Percentiles rank a stretch among this genome's conserved stretches.
These are phyloP conservation scores for Sinocyclocheilus anshuiensis DNA, from an alignment of 2,113 vertebrate genomes.

Conservation along the genomic window DNA sequence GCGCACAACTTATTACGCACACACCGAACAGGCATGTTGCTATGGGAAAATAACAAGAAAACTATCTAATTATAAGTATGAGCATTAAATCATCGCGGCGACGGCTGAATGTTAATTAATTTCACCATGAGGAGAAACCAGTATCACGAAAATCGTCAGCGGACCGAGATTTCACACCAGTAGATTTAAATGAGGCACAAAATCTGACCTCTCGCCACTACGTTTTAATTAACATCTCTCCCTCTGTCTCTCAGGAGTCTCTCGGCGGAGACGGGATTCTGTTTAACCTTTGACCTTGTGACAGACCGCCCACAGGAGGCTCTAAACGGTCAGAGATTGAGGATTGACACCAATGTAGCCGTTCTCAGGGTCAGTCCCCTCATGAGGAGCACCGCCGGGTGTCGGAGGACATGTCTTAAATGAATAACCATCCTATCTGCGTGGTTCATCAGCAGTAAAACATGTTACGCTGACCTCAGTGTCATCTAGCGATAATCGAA, in stretches of 20 bases:
- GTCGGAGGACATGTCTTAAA: slow-evolving; percentile 32
- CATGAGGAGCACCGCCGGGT: not conserved
- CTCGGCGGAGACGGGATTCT: not conserved
- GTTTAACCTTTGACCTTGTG: slow-evolving; percentile 50
- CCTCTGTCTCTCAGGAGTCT: not conserved
- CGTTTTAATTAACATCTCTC: slow-evolving; percentile 12
- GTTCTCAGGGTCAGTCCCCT: slow-evolving; percentile 23
- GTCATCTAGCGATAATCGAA: not conserved
- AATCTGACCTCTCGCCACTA: slow-evolving; percentile 13
- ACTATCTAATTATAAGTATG: slow-evolving; percentile 29
- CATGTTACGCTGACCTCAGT: slow-evolving; percentile 7
- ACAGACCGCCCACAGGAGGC: slow-evolving; percentile 14
- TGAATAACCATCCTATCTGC: slow-evolving; percentile 7
- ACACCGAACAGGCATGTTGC: slow-evolving; percentile 17
- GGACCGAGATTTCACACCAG: slow-evolving; percentile 9
- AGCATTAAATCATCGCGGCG: slow-evolving; percentile 10
- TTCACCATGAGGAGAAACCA: slow-evolving; percentile 12
- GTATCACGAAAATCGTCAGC: not conserved
- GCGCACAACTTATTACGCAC: not conserved
- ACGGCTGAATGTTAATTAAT: slow-evolving; percentile 24
- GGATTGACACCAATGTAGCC: slow-evolving; percentile 26
- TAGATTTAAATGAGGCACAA: slow-evolving; percentile 29
- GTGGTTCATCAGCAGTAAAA: slow-evolving; percentile 17
- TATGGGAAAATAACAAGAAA: slow-evolving; percentile 21
- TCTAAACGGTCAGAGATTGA: not conserved